Conservation (phyloP, 2,888 invertebrate genomes). For the Chloromyia formosa region DNA sequence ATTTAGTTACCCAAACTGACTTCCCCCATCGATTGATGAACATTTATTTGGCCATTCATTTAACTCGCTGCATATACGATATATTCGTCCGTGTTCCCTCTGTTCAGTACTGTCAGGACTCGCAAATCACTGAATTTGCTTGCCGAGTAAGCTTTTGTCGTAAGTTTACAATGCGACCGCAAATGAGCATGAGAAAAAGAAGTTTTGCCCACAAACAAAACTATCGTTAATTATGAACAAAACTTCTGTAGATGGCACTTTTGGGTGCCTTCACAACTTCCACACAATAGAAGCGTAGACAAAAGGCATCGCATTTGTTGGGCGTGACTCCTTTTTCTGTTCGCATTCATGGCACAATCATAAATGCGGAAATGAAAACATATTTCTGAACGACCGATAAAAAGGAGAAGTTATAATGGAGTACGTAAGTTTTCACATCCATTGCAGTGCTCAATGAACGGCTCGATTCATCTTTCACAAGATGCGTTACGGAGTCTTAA, state of each 20-base stretch:
- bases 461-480: neutral
- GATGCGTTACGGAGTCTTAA: neutral
- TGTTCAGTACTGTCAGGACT: neutral
- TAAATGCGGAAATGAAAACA: constrained; percentile 31
- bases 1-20: constrained; percentile 33
- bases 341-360: constrained; percentile 2
- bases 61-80: neutral
- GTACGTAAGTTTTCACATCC: constrained; percentile 39
- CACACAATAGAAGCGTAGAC: constrained; percentile 21
- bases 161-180: constrained; percentile 28
- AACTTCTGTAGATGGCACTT: constrained; percentile 43
- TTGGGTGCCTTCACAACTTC: constrained; percentile 38
- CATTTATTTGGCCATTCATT: constrained; percentile 29
- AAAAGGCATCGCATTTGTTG: constrained; percentile 23
- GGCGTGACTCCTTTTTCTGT: constrained; percentile 8
- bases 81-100: neutral
- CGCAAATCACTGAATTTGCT: constrained; percentile 18
- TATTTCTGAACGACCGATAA: constrained; percentile 22
- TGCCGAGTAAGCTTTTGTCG: neutral
- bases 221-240: constrained; percentile 45
- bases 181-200: constrained; percentile 35
- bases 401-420: constrained; percentile 42
- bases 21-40: constrained; percentile 35
- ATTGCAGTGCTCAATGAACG: constrained; percentile 32
- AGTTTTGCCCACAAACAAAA: constrained; percentile 39